A percentile compares a stretch with the other conserved stretches of the same genome.
phyloP scores from a whole-genome alignment of 2,888 invertebrate species.

The Bibio marci region DNA sequence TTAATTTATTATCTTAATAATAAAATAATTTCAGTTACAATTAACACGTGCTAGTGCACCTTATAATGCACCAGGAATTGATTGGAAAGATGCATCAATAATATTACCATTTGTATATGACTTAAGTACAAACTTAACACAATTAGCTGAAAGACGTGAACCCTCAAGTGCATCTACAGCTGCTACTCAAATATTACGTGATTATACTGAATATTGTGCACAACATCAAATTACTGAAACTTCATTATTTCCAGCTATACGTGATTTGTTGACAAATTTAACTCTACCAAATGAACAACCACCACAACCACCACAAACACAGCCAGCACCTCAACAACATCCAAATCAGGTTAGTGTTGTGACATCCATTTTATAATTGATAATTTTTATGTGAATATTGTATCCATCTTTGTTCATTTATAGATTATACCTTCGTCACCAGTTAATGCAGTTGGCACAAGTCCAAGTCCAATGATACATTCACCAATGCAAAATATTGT shows the following conservation, averaged over 20 bases:
- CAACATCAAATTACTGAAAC: slow-evolving; percentile 62
- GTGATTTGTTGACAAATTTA: slow-evolving; percentile 73
- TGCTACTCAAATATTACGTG: slow-evolving; percentile 44
- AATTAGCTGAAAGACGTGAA: slow-evolving; percentile 70
- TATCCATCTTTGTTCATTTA: too few species aligned
- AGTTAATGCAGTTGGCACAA: slow-evolving; percentile 26
- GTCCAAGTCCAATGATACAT: slow-evolving; percentile 39
- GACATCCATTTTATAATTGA: too few species aligned
- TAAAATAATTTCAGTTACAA: slow-evolving; percentile 54
- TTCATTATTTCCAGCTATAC: slow-evolving; percentile 78
- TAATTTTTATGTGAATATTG: too few species aligned
- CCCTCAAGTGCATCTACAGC: slow-evolving; percentile 38
- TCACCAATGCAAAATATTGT: slow-evolving; percentile 34
- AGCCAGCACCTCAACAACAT: neutral
- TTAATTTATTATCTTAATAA: too few species aligned
- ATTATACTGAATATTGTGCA: slow-evolving; percentile 57
- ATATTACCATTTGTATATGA: slow-evolving; percentile 86
- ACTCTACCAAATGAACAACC: slow-evolving; percentile 63
- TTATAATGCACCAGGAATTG: slow-evolving; percentile 36
- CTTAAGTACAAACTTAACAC: slow-evolving; percentile 67
- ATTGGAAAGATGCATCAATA: slow-evolving; percentile 51
- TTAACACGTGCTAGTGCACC: slow-evolving; percentile 55
- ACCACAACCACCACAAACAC: slow-evolving; percentile 28
- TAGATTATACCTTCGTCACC: slow-evolving; percentile 32
- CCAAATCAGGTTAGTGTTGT: neutral